A percentile compares a stretch with the other conserved stretches of the same genome.
phyloP scores from a whole-genome alignment of 2,888 invertebrate species.

The Synanthedon andrenaeformis region DNA sequence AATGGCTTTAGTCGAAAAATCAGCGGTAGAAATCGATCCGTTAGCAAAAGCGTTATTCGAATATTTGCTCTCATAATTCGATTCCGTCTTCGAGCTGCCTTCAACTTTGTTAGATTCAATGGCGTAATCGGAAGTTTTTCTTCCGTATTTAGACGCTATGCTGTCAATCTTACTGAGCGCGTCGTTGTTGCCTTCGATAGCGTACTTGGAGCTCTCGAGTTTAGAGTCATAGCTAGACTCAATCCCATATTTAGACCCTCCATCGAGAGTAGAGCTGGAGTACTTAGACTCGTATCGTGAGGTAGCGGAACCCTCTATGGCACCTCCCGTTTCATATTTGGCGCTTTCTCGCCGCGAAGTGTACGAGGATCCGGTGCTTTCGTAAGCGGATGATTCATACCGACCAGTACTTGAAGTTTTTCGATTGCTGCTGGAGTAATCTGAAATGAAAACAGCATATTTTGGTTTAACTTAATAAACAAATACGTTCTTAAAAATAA shows the following conservation, averaged over 20 bases:
- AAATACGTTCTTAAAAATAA: too few species aligned
- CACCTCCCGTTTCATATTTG: conserved; percentile 33
- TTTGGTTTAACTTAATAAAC: too few species aligned
- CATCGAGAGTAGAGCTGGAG: conserved; percentile 26
- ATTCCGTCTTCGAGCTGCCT: conserved; percentile 31
- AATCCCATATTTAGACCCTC: conserved; percentile 25
- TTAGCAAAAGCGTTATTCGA: conserved; percentile 44
- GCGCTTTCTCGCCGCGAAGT: conserved; percentile 53
- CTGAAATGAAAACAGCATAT: conserved; percentile 12
- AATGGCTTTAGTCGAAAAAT: conserved; percentile 26
- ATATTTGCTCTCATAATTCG: conserved; percentile 38
- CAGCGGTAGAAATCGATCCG: conserved; percentile 34
- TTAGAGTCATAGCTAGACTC: conserved; percentile 27
- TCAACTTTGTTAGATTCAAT: conserved; percentile 33
- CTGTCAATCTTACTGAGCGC: conserved; percentile 35
- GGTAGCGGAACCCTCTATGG: conserved; percentile 38
- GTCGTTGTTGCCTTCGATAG: conserved; percentile 13
- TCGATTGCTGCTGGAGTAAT: conserved; percentile 57
- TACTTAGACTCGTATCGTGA: conserved; percentile 54
- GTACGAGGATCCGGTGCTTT: conserved; percentile 32
- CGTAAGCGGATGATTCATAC: conserved; percentile 46
- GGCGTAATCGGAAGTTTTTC: conserved; percentile 11
- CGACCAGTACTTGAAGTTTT: conserved; percentile 45
- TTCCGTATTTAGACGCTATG: conserved; percentile 39
- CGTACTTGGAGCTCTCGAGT: conserved; percentile 9